Conservation (phyloP, 2,113 vertebrate genomes). For the Onychostruthus taczanowskii region DNA sequence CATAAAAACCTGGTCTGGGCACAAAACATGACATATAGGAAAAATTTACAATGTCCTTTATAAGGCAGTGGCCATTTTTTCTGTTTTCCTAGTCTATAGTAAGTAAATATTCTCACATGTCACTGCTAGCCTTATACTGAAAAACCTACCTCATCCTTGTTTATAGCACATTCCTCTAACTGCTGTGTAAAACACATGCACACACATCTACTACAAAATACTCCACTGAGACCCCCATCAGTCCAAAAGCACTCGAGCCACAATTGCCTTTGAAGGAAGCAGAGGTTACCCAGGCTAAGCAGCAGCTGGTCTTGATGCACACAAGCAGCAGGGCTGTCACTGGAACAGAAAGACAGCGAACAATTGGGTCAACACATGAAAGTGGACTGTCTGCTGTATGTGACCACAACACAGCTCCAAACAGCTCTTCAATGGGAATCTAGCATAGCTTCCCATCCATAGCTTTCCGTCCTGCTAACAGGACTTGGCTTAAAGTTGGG, state of each 20-base stretch:
- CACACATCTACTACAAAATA: not conserved
- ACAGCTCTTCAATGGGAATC: accelerated
- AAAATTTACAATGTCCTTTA: not conserved
- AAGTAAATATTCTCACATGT: not conserved
- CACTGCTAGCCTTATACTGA: not conserved
- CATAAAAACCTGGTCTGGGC: not conserved
- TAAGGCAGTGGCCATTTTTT: not conserved
- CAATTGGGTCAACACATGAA: not conserved
- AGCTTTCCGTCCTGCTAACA: not conserved
- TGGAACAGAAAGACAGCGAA: not conserved
- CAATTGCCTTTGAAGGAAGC: not conserved
- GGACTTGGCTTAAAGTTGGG: not conserved
- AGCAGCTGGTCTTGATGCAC: not conserved
- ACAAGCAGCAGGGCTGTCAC: not conserved
- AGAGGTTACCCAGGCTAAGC: not conserved
- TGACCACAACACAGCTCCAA: not conserved
- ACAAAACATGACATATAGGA: not conserved
- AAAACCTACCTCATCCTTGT: not conserved
- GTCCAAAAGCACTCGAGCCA: not conserved
- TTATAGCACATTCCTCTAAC: not conserved
- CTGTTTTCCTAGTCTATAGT: not conserved
- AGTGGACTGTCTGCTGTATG: not conserved
- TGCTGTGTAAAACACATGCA: not conserved
- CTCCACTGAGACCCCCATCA: not conserved
- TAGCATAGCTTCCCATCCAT: not conserved